Percentiles rank a stretch among this genome's conserved stretches.
Conservation (phyloP, 2,888 invertebrate species). For the Scaptomyza caliginosa region DNA sequence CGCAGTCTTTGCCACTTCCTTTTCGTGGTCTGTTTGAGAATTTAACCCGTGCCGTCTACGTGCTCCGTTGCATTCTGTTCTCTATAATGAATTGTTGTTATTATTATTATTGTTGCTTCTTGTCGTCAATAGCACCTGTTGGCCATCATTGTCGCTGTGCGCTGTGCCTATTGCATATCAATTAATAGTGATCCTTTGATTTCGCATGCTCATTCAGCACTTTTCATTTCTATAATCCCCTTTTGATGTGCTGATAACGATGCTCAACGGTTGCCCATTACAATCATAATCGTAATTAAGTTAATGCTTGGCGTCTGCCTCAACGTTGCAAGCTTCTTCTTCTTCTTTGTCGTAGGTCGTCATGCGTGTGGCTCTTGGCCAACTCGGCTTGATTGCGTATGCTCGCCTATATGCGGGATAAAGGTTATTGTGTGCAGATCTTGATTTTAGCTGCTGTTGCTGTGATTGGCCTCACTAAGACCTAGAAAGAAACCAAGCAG, state of each 20-base stretch:
- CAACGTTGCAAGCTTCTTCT: too few species aligned
- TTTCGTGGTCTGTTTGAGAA: slow-evolving; percentile 75
- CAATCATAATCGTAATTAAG: slow-evolving; percentile 67
- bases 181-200: slow-evolving; percentile 65
- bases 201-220: slow-evolving; percentile 55
- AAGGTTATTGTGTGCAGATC: slow-evolving; percentile 40
- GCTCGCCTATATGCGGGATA: slow-evolving; percentile 59
- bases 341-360: slow-evolving; percentile 68
- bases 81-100: slow-evolving; percentile 72
- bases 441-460: slow-evolving; percentile 4
- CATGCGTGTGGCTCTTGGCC: slow-evolving; percentile 57
- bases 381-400: slow-evolving; percentile 47
- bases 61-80: slow-evolving; percentile 49
- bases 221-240: slow-evolving; percentile 64
- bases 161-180: slow-evolving; percentile 71
- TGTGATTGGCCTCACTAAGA: background rate
- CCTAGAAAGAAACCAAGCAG: background rate
- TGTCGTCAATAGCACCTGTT: slow-evolving; percentile 60
- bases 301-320: slow-evolving; percentile 48
- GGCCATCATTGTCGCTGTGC: slow-evolving; percentile 5
- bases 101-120: slow-evolving; percentile 20
- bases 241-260: slow-evolving; percentile 51
- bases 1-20: slow-evolving; percentile 78
- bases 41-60: slow-evolving; percentile 71
- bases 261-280: slow-evolving; percentile 18